Percentiles rank a stretch among this genome's conserved stretches.
Conservation (phyloP, 1,140 invertebrate genomes). For the Onthophagus taurus region DNA sequence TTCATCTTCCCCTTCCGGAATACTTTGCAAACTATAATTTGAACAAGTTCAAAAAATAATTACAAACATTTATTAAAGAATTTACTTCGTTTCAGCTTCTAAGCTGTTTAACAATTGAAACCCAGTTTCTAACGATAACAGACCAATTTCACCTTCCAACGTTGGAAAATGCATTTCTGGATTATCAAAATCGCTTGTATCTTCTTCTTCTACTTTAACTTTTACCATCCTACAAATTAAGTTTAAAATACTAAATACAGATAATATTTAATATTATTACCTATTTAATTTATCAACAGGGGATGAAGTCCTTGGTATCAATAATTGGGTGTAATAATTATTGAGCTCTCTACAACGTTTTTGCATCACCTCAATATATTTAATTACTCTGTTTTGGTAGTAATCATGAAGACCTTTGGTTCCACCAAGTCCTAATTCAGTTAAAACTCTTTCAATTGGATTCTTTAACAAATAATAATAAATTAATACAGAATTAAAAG, state of each 20-base stretch:
- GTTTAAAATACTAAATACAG: neutral
- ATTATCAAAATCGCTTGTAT: constrained; percentile 24
- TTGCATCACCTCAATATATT: constrained; percentile 28
- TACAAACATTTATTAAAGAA: neutral
- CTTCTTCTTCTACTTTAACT: constrained; percentile 26
- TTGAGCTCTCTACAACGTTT: constrained; percentile 27
- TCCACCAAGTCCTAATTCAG: constrained; percentile 31
- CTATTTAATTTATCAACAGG: constrained; percentile 21
- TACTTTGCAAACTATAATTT: constrained; percentile 16
- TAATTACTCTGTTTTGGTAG: constrained; percentile 32
- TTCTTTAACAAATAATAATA: constrained; percentile 20
- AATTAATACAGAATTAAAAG: neutral
- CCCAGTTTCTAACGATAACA: constrained; percentile 22
- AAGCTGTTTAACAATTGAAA: constrained; percentile 27
- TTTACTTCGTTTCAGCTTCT: constrained; percentile 24
- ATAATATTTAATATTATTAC: constrained; percentile 9
- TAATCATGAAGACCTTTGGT: constrained; percentile 31
- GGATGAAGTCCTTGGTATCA: constrained; percentile 21
- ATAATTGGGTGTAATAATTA: constrained; percentile 23
- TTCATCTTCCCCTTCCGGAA: constrained; percentile 15
- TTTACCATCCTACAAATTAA: constrained; percentile 19
- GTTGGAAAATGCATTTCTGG: constrained; percentile 24
- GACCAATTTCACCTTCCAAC: constrained; percentile 22
- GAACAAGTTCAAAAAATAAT: neutral
- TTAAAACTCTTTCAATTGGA: constrained; percentile 28